phyloP scores from a whole-genome alignment of 1,140 invertebrate genomes.

The Brachionus paranguensis region DNA sequence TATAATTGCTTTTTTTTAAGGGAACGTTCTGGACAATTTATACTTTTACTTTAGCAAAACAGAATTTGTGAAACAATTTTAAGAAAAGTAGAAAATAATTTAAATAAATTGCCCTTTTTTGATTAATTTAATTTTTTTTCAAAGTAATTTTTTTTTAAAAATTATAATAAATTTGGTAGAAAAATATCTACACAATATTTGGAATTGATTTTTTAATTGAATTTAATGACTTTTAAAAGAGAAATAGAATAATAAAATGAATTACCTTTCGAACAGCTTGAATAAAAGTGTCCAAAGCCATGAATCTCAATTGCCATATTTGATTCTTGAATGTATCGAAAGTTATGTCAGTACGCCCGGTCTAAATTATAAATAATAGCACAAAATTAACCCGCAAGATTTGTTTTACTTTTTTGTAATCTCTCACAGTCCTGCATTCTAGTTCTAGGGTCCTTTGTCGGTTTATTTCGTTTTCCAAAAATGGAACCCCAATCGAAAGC shows the following conservation, averaged over 20 bases:
- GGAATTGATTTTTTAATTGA: neutral
- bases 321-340: constrained; percentile 54
- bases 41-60: too few relatives aligned
- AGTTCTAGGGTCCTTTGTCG: neutral
- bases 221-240: too few relatives aligned
- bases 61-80: too few relatives aligned
- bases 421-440: constrained; percentile 8
- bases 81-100: too few relatives aligned
- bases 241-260: neutral
- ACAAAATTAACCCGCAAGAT: neutral
- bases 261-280: constrained; percentile 52
- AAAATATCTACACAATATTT: neutral
- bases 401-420: neutral
- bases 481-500: constrained; percentile 12
- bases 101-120: too few relatives aligned
- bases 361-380: constrained; percentile 21
- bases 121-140: too few relatives aligned
- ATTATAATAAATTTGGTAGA: neutral
- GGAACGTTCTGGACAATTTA: too few relatives aligned
- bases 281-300: constrained; percentile 46
- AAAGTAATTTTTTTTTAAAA: too few relatives aligned
- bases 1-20: too few relatives aligned
- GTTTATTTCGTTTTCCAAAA: constrained; percentile 19
- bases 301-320: constrained; percentile 48
- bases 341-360: constrained; percentile 43